A percentile compares a stretch with the other conserved stretches of the same genome.
Conservation (phyloP, 2,113 vertebrate species). For the Lagopus leucura region DNA sequence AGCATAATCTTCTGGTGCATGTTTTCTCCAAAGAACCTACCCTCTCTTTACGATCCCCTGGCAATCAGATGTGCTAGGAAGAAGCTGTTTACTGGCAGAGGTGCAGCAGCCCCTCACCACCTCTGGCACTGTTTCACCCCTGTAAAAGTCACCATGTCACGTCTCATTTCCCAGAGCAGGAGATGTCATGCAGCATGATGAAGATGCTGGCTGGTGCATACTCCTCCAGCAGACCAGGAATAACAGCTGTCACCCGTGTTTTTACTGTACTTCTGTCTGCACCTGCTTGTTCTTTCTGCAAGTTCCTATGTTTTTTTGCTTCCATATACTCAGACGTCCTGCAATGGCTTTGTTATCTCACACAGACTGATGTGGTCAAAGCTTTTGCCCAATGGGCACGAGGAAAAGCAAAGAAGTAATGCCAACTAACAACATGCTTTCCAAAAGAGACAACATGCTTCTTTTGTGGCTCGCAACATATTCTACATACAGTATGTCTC, state of each 20-base stretch:
- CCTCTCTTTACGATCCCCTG: slow-evolving; percentile 24
- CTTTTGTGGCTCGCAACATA: background rate
- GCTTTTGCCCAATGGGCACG: background rate
- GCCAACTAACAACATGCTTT: background rate
- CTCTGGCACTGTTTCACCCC: background rate
- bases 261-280: slow-evolving; percentile 44
- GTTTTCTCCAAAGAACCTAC: slow-evolving; percentile 9
- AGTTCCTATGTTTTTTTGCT: slow-evolving; percentile 54
- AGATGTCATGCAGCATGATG: slow-evolving; percentile 51
- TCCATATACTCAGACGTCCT: slow-evolving; percentile 2
- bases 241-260: slow-evolving; percentile 67
- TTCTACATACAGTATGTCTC: accelerated
- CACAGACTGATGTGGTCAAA: background rate
- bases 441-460: background rate
- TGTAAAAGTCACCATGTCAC: slow-evolving; percentile 57
- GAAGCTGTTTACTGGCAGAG: slow-evolving; percentile 62
- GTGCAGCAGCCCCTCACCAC: slow-evolving; percentile 36
- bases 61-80: background rate
- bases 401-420: slow-evolving; percentile 3
- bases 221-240: slow-evolving; percentile 39
- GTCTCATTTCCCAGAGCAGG: slow-evolving; percentile 9
- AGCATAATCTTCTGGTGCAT: background rate
- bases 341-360: slow-evolving; percentile 17
- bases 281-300: slow-evolving; percentile 47
- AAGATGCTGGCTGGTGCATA: slow-evolving; percentile 33